phyloP scores from a whole-genome alignment of 2,797 vertebrate genomes.

The Arnoldichthys spilopterus region DNA sequence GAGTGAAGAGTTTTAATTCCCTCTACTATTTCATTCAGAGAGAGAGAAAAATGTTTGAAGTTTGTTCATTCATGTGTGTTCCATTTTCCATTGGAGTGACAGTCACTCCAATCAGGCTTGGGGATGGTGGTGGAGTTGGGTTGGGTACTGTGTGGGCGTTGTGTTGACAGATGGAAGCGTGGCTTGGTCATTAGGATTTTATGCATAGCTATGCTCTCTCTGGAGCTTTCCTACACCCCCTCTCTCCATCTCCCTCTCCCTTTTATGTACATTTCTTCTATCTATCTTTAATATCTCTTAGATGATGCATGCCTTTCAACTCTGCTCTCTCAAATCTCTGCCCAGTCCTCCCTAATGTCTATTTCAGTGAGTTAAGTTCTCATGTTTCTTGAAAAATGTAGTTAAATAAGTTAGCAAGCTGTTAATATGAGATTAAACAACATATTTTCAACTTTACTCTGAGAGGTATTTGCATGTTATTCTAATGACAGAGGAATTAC shows the following conservation, averaged over 20 bases:
- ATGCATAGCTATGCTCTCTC: slow-evolving; percentile 61
- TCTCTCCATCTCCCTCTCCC: slow-evolving; percentile 22
- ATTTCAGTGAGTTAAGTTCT: slow-evolving; percentile 22
- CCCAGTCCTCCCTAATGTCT: slow-evolving; percentile 16
- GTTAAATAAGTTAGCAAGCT: slow-evolving; percentile 31
- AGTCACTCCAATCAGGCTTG: slow-evolving; percentile 52
- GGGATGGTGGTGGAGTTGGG: slow-evolving; percentile 54
- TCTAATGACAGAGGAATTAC: background rate
- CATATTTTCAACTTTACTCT: slow-evolving; percentile 31
- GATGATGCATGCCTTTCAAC: slow-evolving; percentile 63
- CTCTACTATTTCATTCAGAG: background rate
- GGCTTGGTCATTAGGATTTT: slow-evolving; percentile 66
- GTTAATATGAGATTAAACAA: slow-evolving; percentile 43
- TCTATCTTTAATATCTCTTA: slow-evolving; percentile 67
- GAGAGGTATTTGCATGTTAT: background rate
- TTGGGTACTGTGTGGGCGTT: slow-evolving; percentile 56
- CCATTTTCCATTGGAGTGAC: slow-evolving; percentile 31
- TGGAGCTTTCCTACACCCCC: slow-evolving; percentile 38
- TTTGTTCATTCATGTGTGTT: slow-evolving; percentile 34
- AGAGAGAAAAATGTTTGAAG: background rate
- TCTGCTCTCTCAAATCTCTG: slow-evolving; percentile 39
- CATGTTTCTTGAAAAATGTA: slow-evolving; percentile 36
- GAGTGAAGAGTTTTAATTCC: background rate
- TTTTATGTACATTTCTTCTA: slow-evolving; percentile 56
- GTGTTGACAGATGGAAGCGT: slow-evolving; percentile 53